Conservation (phyloP, 2,113 vertebrate species). For the Phyllostomus discolor region DNA sequence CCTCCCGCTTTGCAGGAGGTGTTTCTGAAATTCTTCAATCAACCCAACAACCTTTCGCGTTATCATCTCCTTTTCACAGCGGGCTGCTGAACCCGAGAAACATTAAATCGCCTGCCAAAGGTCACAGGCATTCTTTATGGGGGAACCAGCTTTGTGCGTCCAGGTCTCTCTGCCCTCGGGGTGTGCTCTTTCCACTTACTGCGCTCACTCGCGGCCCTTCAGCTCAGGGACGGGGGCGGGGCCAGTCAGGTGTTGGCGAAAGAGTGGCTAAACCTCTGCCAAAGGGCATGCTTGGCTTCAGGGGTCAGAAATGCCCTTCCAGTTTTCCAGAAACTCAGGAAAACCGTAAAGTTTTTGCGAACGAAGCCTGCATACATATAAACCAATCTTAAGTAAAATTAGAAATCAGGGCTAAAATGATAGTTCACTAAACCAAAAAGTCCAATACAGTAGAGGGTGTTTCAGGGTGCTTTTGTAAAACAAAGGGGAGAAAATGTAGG, state of each 20-base stretch:
- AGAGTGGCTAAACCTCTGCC: background rate
- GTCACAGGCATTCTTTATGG: background rate
- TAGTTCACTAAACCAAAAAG: background rate
- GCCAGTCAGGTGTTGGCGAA: background rate
- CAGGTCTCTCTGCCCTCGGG: background rate
- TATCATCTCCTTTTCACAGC: background rate
- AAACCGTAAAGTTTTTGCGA: background rate
- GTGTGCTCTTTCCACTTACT: background rate
- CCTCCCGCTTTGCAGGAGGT: background rate
- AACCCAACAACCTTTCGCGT: background rate
- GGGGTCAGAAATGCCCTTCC: background rate
- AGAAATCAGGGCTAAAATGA: background rate
- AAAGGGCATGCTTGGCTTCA: background rate
- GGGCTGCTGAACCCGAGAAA: background rate
- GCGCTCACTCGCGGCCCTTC: fast-evolving
- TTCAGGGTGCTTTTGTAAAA: background rate
- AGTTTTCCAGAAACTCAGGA: background rate
- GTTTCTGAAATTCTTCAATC: background rate
- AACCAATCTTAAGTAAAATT: background rate
- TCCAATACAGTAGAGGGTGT: background rate
- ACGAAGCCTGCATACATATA: background rate
- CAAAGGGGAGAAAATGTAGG: background rate
- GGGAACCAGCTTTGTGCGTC: background rate
- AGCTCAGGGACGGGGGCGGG: fast-evolving
- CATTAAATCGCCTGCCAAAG: background rate